These are phyloP conservation scores for Achlya flavicornis DNA, from an alignment of 2,888 invertebrate species.

Conservation along the genomic window DNA sequence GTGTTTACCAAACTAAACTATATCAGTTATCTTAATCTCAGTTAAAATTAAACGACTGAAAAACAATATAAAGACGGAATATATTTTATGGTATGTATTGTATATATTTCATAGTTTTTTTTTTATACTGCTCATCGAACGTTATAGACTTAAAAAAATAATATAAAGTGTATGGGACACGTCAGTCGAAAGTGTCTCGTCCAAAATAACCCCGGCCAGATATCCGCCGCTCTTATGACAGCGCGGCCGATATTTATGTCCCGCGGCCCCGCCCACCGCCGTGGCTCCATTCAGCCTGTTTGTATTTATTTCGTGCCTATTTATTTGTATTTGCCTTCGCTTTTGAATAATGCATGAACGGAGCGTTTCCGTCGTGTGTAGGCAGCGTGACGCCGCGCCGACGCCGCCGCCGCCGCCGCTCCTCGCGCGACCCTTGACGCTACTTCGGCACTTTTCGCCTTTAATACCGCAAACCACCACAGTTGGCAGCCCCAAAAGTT, in stretches of 20 bases:
- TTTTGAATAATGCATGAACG: slow-evolving; percentile 83
- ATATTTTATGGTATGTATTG: too few relatives aligned
- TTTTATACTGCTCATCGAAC: not conserved
- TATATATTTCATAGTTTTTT: too few relatives aligned
- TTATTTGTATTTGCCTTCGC: slow-evolving; percentile 82
- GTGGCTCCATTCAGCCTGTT: slow-evolving; percentile 82
- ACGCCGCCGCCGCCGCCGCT: slow-evolving; percentile 51
- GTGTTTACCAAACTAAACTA: not conserved
- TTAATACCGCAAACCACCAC: slow-evolving; percentile 21
- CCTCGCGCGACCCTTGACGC: slow-evolving; percentile 48
- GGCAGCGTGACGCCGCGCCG: slow-evolving; percentile 79
- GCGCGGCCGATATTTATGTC: slow-evolving; percentile 81
- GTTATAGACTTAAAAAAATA: slow-evolving; percentile 10
- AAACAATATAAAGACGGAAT: too few relatives aligned
- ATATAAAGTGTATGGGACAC: slow-evolving; percentile 33
- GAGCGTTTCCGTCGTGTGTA: slow-evolving; percentile 82
- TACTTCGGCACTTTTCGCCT: slow-evolving; percentile 49
- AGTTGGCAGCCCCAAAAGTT: slow-evolving; percentile 24
- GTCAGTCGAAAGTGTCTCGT: slow-evolving; percentile 49
- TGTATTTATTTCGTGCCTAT: slow-evolving; percentile 83
- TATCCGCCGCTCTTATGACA: slow-evolving; percentile 78
- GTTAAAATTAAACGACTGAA: too few relatives aligned
- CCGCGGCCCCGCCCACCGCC: slow-evolving; percentile 78
- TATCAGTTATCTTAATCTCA: not conserved
- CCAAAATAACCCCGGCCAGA: slow-evolving; percentile 75